Conservation (phyloP, 2,888 invertebrate species). For the Hyalella azteca region DNA sequence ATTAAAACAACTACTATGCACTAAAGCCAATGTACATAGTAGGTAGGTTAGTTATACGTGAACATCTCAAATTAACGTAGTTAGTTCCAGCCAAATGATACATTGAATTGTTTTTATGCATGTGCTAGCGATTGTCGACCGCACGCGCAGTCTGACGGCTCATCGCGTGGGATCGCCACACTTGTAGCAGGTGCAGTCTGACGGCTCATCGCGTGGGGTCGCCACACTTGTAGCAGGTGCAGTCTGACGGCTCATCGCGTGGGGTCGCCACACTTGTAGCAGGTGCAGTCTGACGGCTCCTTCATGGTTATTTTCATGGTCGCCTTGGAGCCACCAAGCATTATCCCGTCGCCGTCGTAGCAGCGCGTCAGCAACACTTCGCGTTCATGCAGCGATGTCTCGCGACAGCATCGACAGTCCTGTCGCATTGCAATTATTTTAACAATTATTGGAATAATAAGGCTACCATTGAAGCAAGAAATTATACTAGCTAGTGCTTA, state of each 20-base stretch:
- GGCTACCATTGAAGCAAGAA: too few relatives aligned
- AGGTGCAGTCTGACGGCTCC: slow-evolving; percentile 88
- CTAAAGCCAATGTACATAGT: too few relatives aligned
- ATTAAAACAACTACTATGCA: too few relatives aligned
- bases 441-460: too few relatives aligned
- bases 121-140: too few relatives aligned
- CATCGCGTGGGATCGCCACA: slow-evolving; percentile 71
- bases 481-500: too few relatives aligned
- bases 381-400: slow-evolving; percentile 82
- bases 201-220: slow-evolving; percentile 72
- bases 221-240: slow-evolving; percentile 89
- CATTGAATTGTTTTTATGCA: too few relatives aligned
- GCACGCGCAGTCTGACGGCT: too few relatives aligned
- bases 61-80: too few relatives aligned
- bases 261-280: slow-evolving; percentile 80
- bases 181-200: slow-evolving; percentile 88
- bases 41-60: too few relatives aligned
- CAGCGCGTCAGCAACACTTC: slow-evolving; percentile 81
- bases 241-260: slow-evolving; percentile 75
- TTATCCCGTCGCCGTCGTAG: slow-evolving; percentile 84
- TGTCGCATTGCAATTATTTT: too few relatives aligned
- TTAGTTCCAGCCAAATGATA: too few relatives aligned
- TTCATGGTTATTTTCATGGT: slow-evolving; percentile 78
- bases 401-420: slow-evolving; percentile 93
- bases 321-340: slow-evolving; percentile 73